Evolutionary conservation across 2,113 vertebrate genomes (phyloP).

Genomic region (Misgurnus anguillicaudatus): DNA sequence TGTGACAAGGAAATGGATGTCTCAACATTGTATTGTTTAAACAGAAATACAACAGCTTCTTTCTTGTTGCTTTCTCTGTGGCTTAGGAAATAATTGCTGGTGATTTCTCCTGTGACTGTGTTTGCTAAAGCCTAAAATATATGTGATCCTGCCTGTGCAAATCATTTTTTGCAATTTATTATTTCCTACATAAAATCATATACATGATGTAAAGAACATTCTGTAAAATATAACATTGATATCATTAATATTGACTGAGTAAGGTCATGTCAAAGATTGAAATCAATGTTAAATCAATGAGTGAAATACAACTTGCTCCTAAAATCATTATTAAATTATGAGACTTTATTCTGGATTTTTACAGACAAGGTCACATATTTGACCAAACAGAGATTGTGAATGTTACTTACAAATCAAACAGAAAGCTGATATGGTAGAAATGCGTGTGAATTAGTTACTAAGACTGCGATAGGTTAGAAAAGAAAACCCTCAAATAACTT

Average conservation of each 20-base stretch:
- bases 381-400: slow-evolving; percentile 73
- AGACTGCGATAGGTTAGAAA: slow-evolving; percentile 58
- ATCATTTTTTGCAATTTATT: no score
- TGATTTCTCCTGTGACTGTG: slow-evolving; percentile 39
- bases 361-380: slow-evolving; percentile 56
- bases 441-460: slow-evolving; percentile 60
- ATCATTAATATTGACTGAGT: no score
- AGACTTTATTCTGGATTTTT: no score
- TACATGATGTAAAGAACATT: no score
- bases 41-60: slow-evolving; percentile 33
- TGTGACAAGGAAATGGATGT: slow-evolving; percentile 36
- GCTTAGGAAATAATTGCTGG: not conserved
- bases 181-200: no score
- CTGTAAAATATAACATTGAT: no score
- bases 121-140: slow-evolving; percentile 63
- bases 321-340: no score
- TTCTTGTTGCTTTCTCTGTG: not conserved
- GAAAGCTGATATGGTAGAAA: slow-evolving; percentile 54
- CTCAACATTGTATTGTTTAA: slow-evolving; percentile 28
- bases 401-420: slow-evolving; percentile 68
- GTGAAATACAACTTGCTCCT: no score
- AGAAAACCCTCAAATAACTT: not conserved
- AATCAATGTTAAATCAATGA: no score
- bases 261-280: no score
- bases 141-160: no score